Base-by-base conservation (phyloP, 64 coral and sea anemone species). In the Hydrozoanthus tunicans region DNA sequence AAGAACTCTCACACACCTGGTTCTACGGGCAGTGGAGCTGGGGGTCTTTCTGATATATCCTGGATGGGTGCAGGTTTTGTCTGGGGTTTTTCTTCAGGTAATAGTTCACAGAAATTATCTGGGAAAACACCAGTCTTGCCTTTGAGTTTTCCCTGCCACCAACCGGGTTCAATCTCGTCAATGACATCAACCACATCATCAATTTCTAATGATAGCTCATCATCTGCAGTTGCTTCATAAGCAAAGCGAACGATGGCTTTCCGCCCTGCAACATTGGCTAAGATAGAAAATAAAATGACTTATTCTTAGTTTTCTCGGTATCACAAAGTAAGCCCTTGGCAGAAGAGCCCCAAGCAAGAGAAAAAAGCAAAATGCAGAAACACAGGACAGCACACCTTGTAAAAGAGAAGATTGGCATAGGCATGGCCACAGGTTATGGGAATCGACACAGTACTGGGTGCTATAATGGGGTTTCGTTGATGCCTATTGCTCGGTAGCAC, bases 91-190 rank as follows among this genome's bases (percentile, higher is more conserved):
- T 79, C 83, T 53, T 93, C 93, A 56, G 74, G 88, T 10, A 98
- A 69, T 5, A 94, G 62, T 73, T 98, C 94, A 25, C 94, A 94
- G 89, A 98, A 98, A 80, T 98, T 98, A 23, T 94, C 91, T 59
- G 96, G 96, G 63, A 98, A 95, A 17, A 98, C 91, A 3, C 96
- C 96, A 84, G 58, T 78, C 11, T 86, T 91, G 17, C 89, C 91
- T 54, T 62, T 63, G 1, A 93, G 11, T 6, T 59, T 86, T 10
- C 96, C 96, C 60, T 91, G 80, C 96, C 96, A 98, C 96, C 96
- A 98, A 1, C 96, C 96, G 5, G 86, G 81, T 20, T 98, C 94
- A 12, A 93, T 83, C n/a, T 93, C 91, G 0, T 62, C 12, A 51
- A 98, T 55, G 4, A 98, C 56, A 58, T 98, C 79, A 54, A 98